These are phyloP conservation scores for Drusus annulatus DNA, from an alignment of 1,140 invertebrate genomes.

Conservation along the genomic window DNA sequence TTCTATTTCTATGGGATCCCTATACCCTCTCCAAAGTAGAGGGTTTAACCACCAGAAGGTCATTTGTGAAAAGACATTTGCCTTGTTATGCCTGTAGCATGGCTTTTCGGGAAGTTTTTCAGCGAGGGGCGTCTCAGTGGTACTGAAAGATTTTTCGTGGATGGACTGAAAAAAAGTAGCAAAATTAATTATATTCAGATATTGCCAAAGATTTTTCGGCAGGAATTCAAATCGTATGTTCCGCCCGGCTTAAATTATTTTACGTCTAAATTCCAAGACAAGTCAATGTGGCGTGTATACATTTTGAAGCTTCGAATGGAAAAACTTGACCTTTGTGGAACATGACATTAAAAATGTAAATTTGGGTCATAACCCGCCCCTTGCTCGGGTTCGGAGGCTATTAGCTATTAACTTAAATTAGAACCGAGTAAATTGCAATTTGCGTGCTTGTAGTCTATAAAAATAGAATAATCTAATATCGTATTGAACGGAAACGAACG, in stretches of 20 bases:
- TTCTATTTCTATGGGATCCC: slow-evolving; percentile 76
- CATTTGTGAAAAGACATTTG: slow-evolving; percentile 79
- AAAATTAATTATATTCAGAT: background rate
- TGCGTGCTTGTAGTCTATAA: slow-evolving; percentile 8
- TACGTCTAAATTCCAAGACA: background rate
- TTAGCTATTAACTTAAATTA: too few relatives aligned
- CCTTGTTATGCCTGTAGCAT: slow-evolving; percentile 73
- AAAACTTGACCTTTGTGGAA: background rate
- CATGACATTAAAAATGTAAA: slow-evolving; percentile 19
- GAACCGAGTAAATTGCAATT: slow-evolving; percentile 6
- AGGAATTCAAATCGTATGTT: too few relatives aligned
- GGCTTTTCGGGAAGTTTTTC: slow-evolving; percentile 42
- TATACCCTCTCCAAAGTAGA: slow-evolving; percentile 78
- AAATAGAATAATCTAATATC: slow-evolving; percentile 16
- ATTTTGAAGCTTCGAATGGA: background rate
- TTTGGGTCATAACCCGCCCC: background rate
- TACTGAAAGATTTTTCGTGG: slow-evolving; percentile 8
- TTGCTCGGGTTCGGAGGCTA: background rate
- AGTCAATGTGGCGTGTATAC: background rate
- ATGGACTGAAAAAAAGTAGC: slow-evolving; percentile 15
- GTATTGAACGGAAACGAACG: background rate
- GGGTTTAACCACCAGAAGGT: slow-evolving; percentile 85
- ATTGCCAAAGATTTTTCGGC: too few relatives aligned
- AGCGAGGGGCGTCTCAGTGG: background rate
- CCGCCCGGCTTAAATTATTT: background rate